Evolutionary conservation across 2,113 vertebrate genomes (phyloP).

Genomic region (Eulacestoma nigropectus): DNA sequence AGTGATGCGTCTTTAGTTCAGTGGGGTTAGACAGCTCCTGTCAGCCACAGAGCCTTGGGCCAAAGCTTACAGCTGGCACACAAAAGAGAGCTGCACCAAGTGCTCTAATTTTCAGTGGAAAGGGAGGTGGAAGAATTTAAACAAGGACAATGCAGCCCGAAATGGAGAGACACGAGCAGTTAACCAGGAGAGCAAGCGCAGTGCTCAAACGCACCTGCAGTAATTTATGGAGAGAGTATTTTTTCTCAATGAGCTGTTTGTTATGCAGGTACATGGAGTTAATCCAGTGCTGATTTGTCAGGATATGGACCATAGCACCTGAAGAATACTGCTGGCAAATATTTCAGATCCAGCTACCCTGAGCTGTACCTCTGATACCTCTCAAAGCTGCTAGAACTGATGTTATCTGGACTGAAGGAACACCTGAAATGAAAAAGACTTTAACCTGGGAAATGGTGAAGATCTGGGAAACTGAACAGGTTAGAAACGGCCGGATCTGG

Average conservation of each 20-base stretch:
- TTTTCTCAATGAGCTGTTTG: neutral
- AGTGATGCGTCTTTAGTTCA: neutral
- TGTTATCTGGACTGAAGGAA: neutral
- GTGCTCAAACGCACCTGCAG: neutral
- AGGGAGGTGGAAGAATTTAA: neutral
- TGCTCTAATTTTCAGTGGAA: neutral
- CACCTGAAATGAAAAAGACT: accelerated
- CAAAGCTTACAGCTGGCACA: neutral
- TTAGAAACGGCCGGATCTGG: neutral
- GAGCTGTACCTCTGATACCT: neutral
- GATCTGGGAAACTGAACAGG: neutral
- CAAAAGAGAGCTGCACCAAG: neutral
- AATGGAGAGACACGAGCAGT: neutral
- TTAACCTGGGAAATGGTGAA: neutral
- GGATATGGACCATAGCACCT: neutral
- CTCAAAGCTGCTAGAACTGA: neutral
- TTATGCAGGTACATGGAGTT: neutral
- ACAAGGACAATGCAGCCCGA: neutral
- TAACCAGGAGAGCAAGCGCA: neutral
- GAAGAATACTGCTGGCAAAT: conserved; percentile 20
- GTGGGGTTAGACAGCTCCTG: neutral
- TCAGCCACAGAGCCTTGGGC: neutral
- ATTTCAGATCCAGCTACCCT: neutral
- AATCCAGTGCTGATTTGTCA: neutral
- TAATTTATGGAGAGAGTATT: neutral